Evolutionary conservation across 2,113 vertebrate species (phyloP).

Genomic region (Macheiramphus alcinus): DNA sequence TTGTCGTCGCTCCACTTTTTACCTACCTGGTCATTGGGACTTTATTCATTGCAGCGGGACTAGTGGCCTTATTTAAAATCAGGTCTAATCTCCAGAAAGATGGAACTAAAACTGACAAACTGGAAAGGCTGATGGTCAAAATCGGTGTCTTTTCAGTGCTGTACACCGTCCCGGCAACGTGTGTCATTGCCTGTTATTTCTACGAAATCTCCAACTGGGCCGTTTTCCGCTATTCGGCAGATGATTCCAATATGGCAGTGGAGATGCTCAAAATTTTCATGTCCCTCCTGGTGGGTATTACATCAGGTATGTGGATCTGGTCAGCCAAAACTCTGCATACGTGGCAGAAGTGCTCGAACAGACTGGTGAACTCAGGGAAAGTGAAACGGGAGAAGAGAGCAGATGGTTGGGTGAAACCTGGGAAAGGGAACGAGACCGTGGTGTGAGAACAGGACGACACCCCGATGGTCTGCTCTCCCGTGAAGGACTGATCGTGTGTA

Average conservation of each 20-base stretch:
- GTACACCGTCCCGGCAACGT: slow-evolving; percentile 96
- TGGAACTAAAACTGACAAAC: slow-evolving; percentile 96
- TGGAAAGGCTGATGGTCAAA: slow-evolving; percentile 98
- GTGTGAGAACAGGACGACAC: slow-evolving; percentile 71
- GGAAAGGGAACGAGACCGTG: slow-evolving; percentile 94
- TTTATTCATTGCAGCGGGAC: slow-evolving; percentile 92
- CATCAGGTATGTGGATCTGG: slow-evolving; percentile 99
- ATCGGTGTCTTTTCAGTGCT: slow-evolving; percentile 97
- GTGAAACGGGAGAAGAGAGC: slow-evolving; percentile 85
- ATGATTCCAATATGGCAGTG: slow-evolving; percentile 91
- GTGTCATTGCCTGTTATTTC: slow-evolving; percentile 96
- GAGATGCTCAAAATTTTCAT: slow-evolving; percentile 99
- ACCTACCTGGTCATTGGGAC: slow-evolving; percentile 96
- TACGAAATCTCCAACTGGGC: slow-evolving; percentile 96
- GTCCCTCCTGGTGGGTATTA: slow-evolving; percentile 96
- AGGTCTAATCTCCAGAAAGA: slow-evolving; percentile 98
- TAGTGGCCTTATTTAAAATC: slow-evolving; percentile 98
- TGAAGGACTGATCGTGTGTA: neutral
- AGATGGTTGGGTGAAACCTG: slow-evolving; percentile 89
- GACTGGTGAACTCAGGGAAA: slow-evolving; percentile 85
- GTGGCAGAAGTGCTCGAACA: slow-evolving; percentile 92
- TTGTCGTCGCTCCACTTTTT: slow-evolving; percentile 94
- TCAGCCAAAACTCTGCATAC: slow-evolving; percentile 98
- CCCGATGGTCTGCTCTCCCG: fast-evolving
- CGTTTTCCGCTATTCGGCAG: slow-evolving; percentile 83